phyloP scores from a whole-genome alignment of 1,140 invertebrate species.

The Ostrea denselamellosa region DNA sequence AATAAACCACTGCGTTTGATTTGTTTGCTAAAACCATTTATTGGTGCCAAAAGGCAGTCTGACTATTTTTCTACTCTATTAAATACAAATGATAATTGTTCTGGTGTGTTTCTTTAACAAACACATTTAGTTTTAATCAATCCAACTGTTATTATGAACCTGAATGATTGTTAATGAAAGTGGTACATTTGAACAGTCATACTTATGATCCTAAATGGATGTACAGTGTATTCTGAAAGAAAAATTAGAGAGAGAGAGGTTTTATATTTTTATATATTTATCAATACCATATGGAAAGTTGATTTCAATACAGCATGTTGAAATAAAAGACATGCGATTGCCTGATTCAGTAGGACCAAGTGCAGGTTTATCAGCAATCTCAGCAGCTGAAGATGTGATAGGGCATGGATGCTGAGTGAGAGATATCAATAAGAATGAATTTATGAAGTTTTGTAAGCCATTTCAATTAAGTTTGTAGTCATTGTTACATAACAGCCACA shows the following conservation, averaged over 20 bases:
- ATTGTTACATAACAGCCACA: not conserved
- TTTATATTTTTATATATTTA: slow-evolving; percentile 1
- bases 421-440: not conserved
- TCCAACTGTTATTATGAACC: too few relatives aligned
- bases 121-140: too few relatives aligned
- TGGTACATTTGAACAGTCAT: too few relatives aligned
- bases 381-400: not conserved
- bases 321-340: slow-evolving; percentile 36
- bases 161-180: too few relatives aligned
- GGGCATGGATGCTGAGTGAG: not conserved
- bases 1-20: too few relatives aligned
- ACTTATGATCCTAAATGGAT: too few relatives aligned
- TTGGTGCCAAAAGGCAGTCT: too few relatives aligned
- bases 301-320: slow-evolving; percentile 2
- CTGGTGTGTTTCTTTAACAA: too few relatives aligned
- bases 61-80: too few relatives aligned
- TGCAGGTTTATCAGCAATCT: not conserved
- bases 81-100: too few relatives aligned
- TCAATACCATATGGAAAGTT: slow-evolving; percentile 1
- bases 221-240: not conserved
- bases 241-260: not conserved
- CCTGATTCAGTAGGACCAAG: not conserved
- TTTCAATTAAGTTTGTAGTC: slow-evolving; percentile 4
- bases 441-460: slow-evolving; percentile 1
- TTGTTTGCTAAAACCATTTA: too few relatives aligned